A percentile compares a stretch with the other conserved stretches of the same genome.
Evolutionary conservation across 2,797 vertebrate genomes (phyloP).

Genomic region (Scarus forsteni): DNA sequence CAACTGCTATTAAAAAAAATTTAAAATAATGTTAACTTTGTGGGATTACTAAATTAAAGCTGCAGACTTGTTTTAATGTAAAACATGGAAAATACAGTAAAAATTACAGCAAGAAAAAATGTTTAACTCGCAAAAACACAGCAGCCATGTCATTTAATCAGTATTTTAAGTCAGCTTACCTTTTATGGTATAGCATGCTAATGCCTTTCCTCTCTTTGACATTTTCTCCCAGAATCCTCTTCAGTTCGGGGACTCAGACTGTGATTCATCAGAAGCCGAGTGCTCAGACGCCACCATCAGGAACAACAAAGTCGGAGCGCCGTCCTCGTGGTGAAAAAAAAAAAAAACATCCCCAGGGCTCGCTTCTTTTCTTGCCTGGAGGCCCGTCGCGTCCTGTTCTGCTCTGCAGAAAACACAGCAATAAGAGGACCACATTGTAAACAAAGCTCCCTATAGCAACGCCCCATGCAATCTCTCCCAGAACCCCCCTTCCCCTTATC

Average conservation of each 20-base stretch:
- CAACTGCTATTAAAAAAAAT: too few species aligned
- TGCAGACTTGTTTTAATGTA: too few species aligned
- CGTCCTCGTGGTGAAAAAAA: constrained; percentile 92
- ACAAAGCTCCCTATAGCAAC: constrained; percentile 65
- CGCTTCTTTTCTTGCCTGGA: constrained; percentile 77
- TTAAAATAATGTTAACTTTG: too few species aligned
- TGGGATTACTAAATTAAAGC: too few species aligned
- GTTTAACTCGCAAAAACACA: not conserved
- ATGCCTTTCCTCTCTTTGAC: not conserved
- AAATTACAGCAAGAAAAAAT: not conserved
- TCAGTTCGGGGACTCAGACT: constrained; percentile 94
- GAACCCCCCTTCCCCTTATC: constrained; percentile 16
- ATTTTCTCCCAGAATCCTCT: constrained; percentile 88
- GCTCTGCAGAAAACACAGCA: constrained; percentile 90
- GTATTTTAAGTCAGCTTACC: not conserved
- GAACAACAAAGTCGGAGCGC: constrained; percentile 93
- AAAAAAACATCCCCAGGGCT: constrained; percentile 24
- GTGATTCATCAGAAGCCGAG: constrained; percentile 96
- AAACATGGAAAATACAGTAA: too few species aligned
- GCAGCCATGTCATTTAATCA: not conserved
- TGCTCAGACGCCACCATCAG: constrained; percentile 97
- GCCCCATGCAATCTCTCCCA: constrained; percentile 60
- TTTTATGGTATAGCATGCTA: not conserved
- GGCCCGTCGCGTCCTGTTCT: constrained; percentile 61
- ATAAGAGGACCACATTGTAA: constrained; percentile 87